These are phyloP conservation scores for Drosophila ercepeae DNA, from an alignment of 1,140 invertebrate species.

Conservation along the genomic window DNA sequence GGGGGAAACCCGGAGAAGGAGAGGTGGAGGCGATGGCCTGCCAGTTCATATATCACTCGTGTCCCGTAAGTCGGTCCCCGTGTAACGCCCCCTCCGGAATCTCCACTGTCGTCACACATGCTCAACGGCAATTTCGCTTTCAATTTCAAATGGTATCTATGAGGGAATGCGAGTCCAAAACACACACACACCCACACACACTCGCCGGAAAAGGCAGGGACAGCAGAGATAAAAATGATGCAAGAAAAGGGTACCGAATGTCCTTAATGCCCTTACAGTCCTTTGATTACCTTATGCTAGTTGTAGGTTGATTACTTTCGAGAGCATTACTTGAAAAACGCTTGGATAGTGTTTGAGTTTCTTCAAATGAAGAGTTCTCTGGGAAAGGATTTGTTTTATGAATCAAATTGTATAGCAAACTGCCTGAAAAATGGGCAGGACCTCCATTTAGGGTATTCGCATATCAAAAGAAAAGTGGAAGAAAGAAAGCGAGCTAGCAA, in stretches of 20 bases:
- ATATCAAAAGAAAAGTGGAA: conserved; percentile 24
- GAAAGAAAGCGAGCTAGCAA: conserved; percentile 65
- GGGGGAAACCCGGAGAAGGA: neutral
- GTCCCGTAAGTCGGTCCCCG: conserved; percentile 3
- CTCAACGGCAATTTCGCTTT: conserved; percentile 78
- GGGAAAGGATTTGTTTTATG: neutral
- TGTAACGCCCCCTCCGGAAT: neutral
- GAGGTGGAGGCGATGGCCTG: conserved; percentile 22
- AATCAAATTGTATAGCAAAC: neutral
- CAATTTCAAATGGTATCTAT: conserved; percentile 81
- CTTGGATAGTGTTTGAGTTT: neutral
- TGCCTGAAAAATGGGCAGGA: neutral
- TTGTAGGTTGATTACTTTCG: too few species aligned
- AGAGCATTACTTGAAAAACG: neutral
- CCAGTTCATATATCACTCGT: conserved; percentile 76
- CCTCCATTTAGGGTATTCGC: conserved; percentile 13
- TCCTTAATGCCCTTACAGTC: conserved; percentile 9
- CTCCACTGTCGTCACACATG: conserved; percentile 73
- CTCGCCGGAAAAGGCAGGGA: conserved; percentile 18
- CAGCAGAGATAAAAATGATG: conserved; percentile 30
- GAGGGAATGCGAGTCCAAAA: conserved; percentile 51
- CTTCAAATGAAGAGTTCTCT: neutral
- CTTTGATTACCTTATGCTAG: neutral
- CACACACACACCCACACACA: conserved; percentile 26
- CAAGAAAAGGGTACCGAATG: conserved; percentile 19